These are phyloP conservation scores for Acanthaster planci DNA, from an alignment of 35 echinoderm and acorn worm genomes.

Conservation along the genomic window DNA sequence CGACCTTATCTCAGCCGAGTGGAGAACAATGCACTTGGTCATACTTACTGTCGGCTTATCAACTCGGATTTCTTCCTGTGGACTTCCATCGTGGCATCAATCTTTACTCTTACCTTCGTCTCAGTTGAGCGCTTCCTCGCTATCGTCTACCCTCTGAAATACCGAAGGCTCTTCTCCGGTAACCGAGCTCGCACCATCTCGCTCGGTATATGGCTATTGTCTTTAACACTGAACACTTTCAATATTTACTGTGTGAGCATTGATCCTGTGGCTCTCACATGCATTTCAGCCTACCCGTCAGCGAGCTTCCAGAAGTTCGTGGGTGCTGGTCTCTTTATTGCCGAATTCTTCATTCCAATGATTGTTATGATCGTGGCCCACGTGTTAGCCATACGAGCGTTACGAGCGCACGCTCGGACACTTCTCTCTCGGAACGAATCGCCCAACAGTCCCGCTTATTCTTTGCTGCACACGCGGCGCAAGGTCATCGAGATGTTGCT, in stretches of 20 bases:
- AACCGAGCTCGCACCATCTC: conserved; percentile 37
- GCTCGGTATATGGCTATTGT: conserved; percentile 50
- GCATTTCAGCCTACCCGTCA: conserved; percentile 48
- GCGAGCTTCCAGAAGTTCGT: conserved; percentile 24
- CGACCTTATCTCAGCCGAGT: conserved; percentile 29
- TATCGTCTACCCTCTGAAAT: conserved; percentile 75
- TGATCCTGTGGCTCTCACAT: conserved; percentile 5
- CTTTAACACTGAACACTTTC: conserved; percentile 44
- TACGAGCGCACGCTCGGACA: conserved; percentile 40
- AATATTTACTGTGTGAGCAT: conserved; percentile 45
- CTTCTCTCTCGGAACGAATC: conserved; percentile 8
- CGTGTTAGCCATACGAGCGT: conserved; percentile 37
- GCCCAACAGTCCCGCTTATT: conserved; percentile 10
- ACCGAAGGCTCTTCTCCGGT: conserved; percentile 50
- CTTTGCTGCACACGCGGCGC: conserved; percentile 43
- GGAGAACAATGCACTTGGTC: background rate
- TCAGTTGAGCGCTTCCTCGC: conserved; percentile 84
- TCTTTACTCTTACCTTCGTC: conserved; percentile 64
- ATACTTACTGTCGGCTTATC: conserved; percentile 80
- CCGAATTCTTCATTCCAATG: conserved; percentile 75
- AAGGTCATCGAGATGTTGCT: conserved; percentile 78
- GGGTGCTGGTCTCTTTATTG: conserved; percentile 61
- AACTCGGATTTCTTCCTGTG: conserved; percentile 65
- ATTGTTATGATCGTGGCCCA: conserved; percentile 73
- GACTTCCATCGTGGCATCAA: conserved; percentile 71